phyloP scores from a whole-genome alignment of 2,797 vertebrate genomes.

The Atherinosoma microstoma region DNA sequence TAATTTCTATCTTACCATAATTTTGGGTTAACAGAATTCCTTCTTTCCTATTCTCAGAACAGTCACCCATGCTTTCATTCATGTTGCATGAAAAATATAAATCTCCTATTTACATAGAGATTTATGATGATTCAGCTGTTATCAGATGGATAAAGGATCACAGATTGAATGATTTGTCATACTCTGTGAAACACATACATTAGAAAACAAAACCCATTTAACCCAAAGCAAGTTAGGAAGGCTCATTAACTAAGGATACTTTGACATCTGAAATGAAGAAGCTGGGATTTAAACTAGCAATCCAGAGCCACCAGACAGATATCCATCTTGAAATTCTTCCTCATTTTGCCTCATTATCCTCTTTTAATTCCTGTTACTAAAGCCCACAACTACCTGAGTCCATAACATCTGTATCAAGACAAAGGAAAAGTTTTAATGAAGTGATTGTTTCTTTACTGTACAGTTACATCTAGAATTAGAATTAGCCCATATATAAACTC shows the following conservation, averaged over 20 bases:
- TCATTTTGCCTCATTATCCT: not conserved
- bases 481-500: too few species aligned
- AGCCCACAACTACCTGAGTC: not conserved
- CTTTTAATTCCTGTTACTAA: not conserved
- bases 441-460: too few species aligned
- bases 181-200: not conserved
- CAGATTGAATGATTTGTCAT: not conserved
- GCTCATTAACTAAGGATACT: not conserved
- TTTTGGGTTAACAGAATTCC: not conserved
- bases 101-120: too few species aligned
- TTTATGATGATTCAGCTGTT: not conserved
- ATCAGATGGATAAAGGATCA: too few species aligned
- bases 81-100: not conserved
- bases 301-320: not conserved
- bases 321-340: not conserved
- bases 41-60: not conserved
- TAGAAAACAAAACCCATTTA: too few species aligned
- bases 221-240: too few species aligned
- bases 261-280: not conserved
- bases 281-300: not conserved
- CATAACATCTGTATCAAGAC: not conserved
- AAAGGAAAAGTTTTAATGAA: too few species aligned
- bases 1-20: not conserved
- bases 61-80: not conserved
- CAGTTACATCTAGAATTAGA: too few species aligned